Conservation (phyloP, 2,888 invertebrate species). For the Tholera decimalis region DNA sequence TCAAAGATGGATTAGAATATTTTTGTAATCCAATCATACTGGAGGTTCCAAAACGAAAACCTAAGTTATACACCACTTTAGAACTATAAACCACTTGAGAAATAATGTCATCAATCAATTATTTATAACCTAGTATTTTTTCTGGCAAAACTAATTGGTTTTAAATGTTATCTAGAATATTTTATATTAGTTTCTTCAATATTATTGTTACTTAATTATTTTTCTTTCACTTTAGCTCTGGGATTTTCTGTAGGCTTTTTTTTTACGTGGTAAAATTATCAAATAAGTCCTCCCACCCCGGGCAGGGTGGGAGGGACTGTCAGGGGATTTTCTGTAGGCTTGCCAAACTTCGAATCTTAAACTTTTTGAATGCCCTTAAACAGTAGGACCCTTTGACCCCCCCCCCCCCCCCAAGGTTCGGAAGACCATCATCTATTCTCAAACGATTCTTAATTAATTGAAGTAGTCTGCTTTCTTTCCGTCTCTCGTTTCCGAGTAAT, state of each 20-base stretch:
- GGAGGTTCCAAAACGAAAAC: background rate
- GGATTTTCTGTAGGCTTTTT: too few species aligned
- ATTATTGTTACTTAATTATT: too few species aligned
- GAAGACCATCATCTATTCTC: background rate
- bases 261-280: too few species aligned
- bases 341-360: background rate
- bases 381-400: background rate
- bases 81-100: background rate
- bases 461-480: constrained; percentile 55
- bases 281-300: too few species aligned
- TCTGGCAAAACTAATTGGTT: too few species aligned
- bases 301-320: too few species aligned
- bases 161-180: too few species aligned
- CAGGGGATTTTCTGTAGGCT: background rate
- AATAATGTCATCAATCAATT: too few species aligned
- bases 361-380: background rate
- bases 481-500: constrained; percentile 60
- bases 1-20: background rate
- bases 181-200: too few species aligned
- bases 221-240: too few species aligned
- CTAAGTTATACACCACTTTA: background rate
- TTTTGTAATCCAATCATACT: background rate
- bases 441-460: constrained; percentile 35
- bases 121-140: too few species aligned
- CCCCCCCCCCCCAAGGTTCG: background rate